These are phyloP conservation scores for Heliconius himera DNA, from an alignment of 1,140 invertebrate species.

Conservation along the genomic window DNA sequence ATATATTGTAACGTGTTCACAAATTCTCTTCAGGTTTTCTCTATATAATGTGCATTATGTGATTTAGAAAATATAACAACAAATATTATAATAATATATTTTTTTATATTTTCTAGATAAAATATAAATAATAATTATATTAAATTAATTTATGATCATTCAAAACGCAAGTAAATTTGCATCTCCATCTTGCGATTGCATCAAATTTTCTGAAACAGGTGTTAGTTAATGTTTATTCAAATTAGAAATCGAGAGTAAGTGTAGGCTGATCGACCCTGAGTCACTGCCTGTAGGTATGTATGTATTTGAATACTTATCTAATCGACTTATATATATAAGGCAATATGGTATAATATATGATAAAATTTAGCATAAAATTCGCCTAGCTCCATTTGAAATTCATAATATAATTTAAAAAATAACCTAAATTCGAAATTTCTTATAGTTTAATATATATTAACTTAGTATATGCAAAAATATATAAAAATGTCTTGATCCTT, in stretches of 20 bases:
- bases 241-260: conserved; percentile 32
- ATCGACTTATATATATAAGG: conserved; percentile 9
- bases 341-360: conserved; percentile 6
- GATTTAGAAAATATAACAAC: no score
- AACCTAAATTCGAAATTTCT: not conserved
- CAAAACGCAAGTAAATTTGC: no score
- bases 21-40: no score
- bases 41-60: no score
- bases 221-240: conserved; percentile 6
- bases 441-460: not conserved
- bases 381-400: not conserved
- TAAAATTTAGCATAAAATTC: not conserved
- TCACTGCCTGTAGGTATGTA: conserved; percentile 37
- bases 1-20: no score
- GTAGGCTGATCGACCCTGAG: conserved; percentile 48
- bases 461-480: no score
- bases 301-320: conserved; percentile 11
- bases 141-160: no score
- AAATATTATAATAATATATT: no score
- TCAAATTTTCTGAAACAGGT: conserved; percentile 7
- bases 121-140: no score
- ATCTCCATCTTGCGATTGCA: not conserved
- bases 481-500: no score
- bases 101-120: no score
- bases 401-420: not conserved